These are phyloP conservation scores for Lytechinus pictus DNA, from an alignment of 35 echinoderm and acorn worm species.

Conservation along the genomic window DNA sequence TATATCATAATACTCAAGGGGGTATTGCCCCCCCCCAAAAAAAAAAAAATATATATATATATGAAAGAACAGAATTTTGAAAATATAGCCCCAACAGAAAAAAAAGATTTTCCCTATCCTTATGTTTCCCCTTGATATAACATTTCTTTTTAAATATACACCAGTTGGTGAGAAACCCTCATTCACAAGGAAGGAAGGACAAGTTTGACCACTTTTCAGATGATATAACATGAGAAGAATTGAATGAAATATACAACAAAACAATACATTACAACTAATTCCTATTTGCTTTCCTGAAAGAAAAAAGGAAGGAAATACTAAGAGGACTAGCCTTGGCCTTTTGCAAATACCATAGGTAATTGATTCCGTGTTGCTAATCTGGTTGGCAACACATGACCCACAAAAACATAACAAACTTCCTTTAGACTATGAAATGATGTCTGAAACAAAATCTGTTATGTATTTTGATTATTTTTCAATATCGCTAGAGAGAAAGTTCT, in stretches of 20 bases:
- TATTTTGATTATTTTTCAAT: neutral
- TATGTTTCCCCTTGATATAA: neutral
- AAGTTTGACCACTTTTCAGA: neutral
- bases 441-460: neutral
- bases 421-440: neutral
- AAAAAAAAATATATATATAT: too few relatives aligned
- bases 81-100: too few relatives aligned
- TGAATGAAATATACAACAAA: neutral
- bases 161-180: neutral
- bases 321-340: neutral
- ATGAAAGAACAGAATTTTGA: too few relatives aligned
- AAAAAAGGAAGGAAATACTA: neutral
- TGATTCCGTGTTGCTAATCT: neutral
- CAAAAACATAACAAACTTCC: neutral
- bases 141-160: neutral
- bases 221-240: neutral
- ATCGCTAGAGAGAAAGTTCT: too few relatives aligned
- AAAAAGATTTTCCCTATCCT: too few relatives aligned
- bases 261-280: neutral
- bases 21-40: too few relatives aligned
- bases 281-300: neutral
- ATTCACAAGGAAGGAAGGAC: neutral
- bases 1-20: too few relatives aligned
- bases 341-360: neutral
- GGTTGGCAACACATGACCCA: neutral